Conservation (phyloP, 2,113 vertebrate genomes). For the Furnarius figulus region DNA sequence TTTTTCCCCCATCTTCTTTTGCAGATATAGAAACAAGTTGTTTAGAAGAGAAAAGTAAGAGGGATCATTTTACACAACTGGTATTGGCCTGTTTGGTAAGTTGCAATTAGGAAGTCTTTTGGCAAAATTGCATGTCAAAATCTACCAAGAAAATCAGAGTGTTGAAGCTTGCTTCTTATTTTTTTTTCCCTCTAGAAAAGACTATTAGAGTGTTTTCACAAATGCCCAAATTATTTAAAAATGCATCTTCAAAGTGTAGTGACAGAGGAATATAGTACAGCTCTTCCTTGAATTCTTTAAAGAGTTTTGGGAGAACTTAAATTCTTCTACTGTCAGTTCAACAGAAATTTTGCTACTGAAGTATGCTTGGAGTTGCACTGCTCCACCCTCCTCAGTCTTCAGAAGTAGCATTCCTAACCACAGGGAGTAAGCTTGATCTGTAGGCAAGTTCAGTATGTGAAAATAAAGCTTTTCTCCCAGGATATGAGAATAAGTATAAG, state of each 20-base stretch:
- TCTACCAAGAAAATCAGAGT: background rate
- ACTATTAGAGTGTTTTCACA: background rate
- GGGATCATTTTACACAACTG: conserved; percentile 94
- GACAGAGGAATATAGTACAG: background rate
- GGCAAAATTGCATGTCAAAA: background rate
- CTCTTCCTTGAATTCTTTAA: background rate
- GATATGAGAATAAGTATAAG: background rate
- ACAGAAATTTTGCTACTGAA: background rate
- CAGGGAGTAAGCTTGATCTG: background rate
- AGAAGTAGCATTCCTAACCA: background rate
- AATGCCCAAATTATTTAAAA: background rate
- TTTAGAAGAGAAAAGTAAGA: conserved; percentile 96
- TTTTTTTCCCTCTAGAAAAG: background rate
- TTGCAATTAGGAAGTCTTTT: background rate
- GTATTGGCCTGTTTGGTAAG: conserved; percentile 97
- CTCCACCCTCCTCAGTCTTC: background rate
- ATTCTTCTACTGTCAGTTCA: background rate
- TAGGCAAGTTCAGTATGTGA: background rate
- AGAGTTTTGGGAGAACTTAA: background rate
- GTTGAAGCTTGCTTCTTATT: background rate
- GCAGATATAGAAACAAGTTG: conserved; percentile 95
- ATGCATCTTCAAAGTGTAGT: accelerated
- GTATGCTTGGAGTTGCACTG: background rate
- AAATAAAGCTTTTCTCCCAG: background rate
- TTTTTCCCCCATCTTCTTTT: background rate